These are phyloP conservation scores for Mus minutoides DNA, from an alignment of 2,797 vertebrate genomes.

Conservation along the genomic window DNA sequence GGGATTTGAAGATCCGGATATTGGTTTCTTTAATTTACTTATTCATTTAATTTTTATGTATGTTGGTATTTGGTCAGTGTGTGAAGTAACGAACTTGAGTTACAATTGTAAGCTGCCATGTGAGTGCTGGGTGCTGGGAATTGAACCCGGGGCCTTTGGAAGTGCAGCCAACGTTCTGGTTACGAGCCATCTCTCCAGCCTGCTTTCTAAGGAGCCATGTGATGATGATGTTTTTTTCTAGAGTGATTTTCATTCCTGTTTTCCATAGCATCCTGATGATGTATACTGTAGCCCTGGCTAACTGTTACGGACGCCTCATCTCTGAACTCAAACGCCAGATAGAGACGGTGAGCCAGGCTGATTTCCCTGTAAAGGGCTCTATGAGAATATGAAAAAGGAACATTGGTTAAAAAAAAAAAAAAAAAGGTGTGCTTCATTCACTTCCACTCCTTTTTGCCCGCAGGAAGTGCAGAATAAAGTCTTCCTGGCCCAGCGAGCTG, in stretches of 20 bases:
- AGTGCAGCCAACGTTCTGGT: background rate
- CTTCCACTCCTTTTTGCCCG: background rate
- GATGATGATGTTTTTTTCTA: background rate
- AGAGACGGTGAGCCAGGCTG: conserved; percentile 87
- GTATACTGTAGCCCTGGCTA: conserved; percentile 89
- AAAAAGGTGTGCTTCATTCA: background rate
- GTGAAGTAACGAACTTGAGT: background rate
- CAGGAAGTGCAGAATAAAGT: conserved; percentile 92
- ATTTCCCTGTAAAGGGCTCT: background rate
- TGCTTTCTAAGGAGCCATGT: background rate
- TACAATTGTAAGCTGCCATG: background rate
- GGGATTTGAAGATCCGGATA: background rate
- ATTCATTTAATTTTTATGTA: background rate
- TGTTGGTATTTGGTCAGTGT: background rate
- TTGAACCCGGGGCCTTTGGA: background rate
- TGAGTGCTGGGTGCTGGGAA: background rate
- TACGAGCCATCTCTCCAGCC: background rate
- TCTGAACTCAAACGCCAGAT: conserved; percentile 89
- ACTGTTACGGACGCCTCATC: conserved; percentile 90
- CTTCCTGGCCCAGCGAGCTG: conserved; percentile 92
- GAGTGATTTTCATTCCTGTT: background rate
- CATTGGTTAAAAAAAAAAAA: too few species aligned
- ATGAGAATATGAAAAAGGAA: background rate
- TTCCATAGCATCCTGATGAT: conserved; percentile 90
- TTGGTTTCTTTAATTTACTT: background rate